Conservation (phyloP, 2,113 vertebrate species). For the Diphyllodes magnificus region DNA sequence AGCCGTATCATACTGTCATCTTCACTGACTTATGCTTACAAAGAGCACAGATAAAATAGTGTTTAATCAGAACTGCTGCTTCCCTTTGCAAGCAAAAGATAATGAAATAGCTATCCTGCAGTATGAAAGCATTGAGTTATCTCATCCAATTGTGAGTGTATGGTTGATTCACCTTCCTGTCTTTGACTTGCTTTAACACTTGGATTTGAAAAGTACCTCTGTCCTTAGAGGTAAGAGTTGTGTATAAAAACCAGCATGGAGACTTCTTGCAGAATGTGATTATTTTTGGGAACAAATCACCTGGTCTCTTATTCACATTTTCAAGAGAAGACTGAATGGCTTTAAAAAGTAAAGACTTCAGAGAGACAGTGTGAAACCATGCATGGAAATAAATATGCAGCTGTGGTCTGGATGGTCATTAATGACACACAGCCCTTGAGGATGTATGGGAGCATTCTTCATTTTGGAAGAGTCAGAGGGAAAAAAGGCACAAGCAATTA, state of each 20-base stretch:
- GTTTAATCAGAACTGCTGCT: conserved; percentile 57
- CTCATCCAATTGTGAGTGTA: conserved; percentile 8
- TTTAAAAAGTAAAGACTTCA: background rate
- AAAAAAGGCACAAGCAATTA: background rate
- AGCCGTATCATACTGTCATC: conserved; percentile 37
- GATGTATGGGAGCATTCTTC: background rate
- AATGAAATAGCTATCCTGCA: conserved; percentile 33
- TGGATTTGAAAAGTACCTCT: background rate
- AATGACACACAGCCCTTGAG: background rate
- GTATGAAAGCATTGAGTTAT: background rate
- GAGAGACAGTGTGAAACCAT: background rate
- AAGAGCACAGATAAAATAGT: conserved; percentile 58
- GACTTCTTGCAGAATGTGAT: background rate
- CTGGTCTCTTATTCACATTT: background rate
- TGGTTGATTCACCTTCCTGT: background rate
- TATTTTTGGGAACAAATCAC: background rate
- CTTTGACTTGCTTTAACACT: conserved; percentile 14
- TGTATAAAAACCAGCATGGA: background rate
- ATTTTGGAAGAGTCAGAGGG: background rate
- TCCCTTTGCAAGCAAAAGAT: conserved; percentile 45
- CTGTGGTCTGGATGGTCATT: background rate
- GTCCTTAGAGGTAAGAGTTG: background rate
- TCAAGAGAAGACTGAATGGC: background rate
- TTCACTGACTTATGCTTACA: conserved; percentile 47
- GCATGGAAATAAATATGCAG: background rate